Percentiles rank a stretch among this genome's conserved stretches.
Evolutionary conservation across 2,888 invertebrate genomes (phyloP).

Genomic region (Acanthosepion lycidas): DNA sequence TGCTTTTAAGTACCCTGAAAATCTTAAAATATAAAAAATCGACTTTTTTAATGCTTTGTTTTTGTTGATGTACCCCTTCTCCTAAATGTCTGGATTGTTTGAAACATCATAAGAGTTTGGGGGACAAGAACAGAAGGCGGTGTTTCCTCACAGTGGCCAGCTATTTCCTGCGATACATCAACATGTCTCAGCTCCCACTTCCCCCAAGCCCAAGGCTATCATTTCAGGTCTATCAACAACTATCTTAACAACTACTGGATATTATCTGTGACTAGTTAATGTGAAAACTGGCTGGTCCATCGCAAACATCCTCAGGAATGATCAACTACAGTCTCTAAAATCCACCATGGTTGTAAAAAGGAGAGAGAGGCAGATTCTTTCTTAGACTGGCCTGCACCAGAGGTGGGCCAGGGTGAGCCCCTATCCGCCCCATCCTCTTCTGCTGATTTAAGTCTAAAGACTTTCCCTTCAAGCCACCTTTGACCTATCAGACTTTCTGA

Average conservation of each 20-base stretch:
- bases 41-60: neutral
- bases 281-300: constrained; percentile 33
- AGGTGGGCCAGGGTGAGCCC: neutral
- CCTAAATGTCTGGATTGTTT: constrained; percentile 33
- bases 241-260: constrained; percentile 33
- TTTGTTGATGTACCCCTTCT: neutral
- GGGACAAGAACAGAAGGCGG: constrained; percentile 33
- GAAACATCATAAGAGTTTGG: neutral
- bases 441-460: constrained; percentile 33
- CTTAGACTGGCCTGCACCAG: neutral
- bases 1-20: neutral
- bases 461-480: neutral
- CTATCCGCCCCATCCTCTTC: neutral
- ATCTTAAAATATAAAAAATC: no score
- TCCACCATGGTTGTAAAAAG: neutral
- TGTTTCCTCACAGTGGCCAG: neutral
- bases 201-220: neutral
- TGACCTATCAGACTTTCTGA: constrained; percentile 33
- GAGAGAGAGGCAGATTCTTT: neutral
- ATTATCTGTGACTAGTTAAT: constrained; percentile 33
- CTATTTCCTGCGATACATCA: constrained; percentile 33
- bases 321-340: neutral
- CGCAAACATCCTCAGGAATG: neutral
- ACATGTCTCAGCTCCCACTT: neutral
- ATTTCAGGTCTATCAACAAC: constrained; percentile 1